Evolutionary conservation across 2,113 vertebrate genomes (phyloP).

Genomic region (Chloropsis cyanopogon): DNA sequence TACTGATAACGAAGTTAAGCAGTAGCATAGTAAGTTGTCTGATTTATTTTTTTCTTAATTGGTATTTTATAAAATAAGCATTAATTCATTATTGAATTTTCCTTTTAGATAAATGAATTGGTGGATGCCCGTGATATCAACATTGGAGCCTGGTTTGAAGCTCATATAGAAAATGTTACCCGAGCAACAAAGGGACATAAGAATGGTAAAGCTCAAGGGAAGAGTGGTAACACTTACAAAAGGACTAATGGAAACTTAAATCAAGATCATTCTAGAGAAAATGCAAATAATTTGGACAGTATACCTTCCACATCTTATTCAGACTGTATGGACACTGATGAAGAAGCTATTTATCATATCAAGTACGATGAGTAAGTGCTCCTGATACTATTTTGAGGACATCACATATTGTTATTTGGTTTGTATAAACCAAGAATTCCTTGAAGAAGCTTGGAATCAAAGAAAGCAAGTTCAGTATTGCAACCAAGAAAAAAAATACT

Average conservation of each 20-base stretch:
- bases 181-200: constrained; percentile 82
- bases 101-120: constrained; percentile 92
- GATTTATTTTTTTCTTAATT: neutral
- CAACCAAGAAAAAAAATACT: constrained; percentile 25
- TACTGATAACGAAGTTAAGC: neutral
- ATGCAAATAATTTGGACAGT: constrained; percentile 82
- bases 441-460: constrained; percentile 47
- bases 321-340: constrained; percentile 79
- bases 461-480: constrained; percentile 46
- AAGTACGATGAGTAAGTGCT: constrained; percentile 99
- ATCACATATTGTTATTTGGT: constrained; percentile 52
- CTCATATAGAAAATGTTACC: constrained; percentile 89
- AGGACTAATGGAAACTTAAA: constrained; percentile 90
- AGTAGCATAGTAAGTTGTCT: neutral
- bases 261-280: constrained; percentile 83
- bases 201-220: constrained; percentile 81
- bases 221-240: constrained; percentile 85
- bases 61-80: neutral
- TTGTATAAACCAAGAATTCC: constrained; percentile 58
- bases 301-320: constrained; percentile 90
- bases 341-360: constrained; percentile 93
- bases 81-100: constrained; percentile 63
- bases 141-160: constrained; percentile 98
- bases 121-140: constrained; percentile 95
- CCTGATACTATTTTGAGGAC: constrained; percentile 72